These are phyloP conservation scores for Epinephelus lanceolatus DNA, from an alignment of 2,113 vertebrate genomes.

Conservation along the genomic window DNA sequence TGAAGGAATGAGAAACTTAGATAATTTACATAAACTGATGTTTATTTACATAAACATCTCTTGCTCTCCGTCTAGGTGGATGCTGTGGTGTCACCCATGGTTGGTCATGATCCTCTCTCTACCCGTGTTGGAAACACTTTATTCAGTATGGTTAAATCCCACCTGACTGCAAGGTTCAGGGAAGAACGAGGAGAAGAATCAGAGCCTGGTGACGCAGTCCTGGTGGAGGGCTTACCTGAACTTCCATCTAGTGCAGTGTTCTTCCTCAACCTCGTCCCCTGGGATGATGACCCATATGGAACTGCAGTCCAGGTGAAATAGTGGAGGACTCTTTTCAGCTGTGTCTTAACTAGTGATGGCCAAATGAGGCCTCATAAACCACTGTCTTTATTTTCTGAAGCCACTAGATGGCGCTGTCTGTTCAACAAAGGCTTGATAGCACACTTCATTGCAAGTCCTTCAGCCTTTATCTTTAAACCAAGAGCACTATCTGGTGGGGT, in stretches of 20 bases:
- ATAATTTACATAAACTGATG: not conserved
- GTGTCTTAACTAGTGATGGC: not conserved
- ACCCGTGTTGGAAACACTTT: slow-evolving; percentile 61
- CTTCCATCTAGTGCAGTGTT: slow-evolving; percentile 51
- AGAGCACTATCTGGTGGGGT: too few species aligned
- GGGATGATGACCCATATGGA: slow-evolving; percentile 55
- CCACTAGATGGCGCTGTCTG: too few species aligned
- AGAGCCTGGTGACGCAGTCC: slow-evolving; percentile 42
- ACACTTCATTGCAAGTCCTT: too few species aligned
- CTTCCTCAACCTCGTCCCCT: slow-evolving; percentile 69
- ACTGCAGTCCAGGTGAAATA: slow-evolving; percentile 62
- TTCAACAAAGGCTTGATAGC: too few species aligned
- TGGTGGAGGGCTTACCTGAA: slow-evolving; percentile 36
- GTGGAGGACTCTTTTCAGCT: not conserved
- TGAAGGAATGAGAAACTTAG: not conserved
- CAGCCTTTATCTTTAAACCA: too few species aligned
- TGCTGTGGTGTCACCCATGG: slow-evolving; percentile 73
- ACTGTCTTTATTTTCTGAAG: too few species aligned
- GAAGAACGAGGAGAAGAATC: not conserved
- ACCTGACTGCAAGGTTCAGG: slow-evolving; percentile 49
- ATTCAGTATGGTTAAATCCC: not conserved
- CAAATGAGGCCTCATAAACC: too few species aligned
- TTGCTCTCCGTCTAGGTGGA: slow-evolving; percentile 52
- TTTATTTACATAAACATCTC: not conserved
- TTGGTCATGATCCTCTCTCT: slow-evolving; percentile 46